phyloP scores from a whole-genome alignment of 2,888 invertebrate species.

The Hemaris fuciformis region DNA sequence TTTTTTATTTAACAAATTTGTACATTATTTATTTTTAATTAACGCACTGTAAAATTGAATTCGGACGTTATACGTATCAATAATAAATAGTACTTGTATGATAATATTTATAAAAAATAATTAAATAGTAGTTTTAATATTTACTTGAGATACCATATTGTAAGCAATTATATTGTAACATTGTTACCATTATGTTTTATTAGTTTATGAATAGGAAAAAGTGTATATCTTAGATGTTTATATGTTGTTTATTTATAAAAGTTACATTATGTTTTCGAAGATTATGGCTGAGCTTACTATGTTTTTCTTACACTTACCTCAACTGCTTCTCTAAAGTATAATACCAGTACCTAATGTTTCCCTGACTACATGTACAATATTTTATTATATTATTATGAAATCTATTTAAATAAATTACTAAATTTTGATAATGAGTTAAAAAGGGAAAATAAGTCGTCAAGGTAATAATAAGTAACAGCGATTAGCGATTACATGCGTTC shows the following conservation, averaged over 20 bases:
- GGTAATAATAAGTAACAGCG: too few species aligned
- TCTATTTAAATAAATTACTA: too few species aligned
- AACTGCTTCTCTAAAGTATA: too few species aligned
- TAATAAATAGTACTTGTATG: background rate
- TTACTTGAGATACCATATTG: background rate
- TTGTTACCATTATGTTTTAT: background rate
- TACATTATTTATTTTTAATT: background rate
- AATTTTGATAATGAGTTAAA: too few species aligned
- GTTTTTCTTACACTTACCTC: too few species aligned
- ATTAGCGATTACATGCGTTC: too few species aligned
- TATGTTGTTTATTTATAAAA: too few species aligned
- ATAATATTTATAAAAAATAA: background rate
- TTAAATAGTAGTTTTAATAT: background rate
- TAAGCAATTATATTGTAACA: background rate
- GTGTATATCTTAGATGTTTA: background rate
- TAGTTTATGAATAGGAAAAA: background rate
- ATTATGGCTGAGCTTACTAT: background rate
- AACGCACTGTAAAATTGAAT: background rate
- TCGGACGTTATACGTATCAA: background rate
- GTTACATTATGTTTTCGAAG: background rate
- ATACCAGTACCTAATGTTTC: too few species aligned
- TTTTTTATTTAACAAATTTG: too few species aligned
- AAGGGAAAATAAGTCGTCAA: too few species aligned
- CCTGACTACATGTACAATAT: too few species aligned
- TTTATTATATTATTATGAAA: too few species aligned